Percentiles rank a stretch among this genome's conserved stretches.
These are phyloP conservation scores for Lasius fuliginosus DNA, from an alignment of 2,888 invertebrate genomes.

Conservation along the genomic window DNA sequence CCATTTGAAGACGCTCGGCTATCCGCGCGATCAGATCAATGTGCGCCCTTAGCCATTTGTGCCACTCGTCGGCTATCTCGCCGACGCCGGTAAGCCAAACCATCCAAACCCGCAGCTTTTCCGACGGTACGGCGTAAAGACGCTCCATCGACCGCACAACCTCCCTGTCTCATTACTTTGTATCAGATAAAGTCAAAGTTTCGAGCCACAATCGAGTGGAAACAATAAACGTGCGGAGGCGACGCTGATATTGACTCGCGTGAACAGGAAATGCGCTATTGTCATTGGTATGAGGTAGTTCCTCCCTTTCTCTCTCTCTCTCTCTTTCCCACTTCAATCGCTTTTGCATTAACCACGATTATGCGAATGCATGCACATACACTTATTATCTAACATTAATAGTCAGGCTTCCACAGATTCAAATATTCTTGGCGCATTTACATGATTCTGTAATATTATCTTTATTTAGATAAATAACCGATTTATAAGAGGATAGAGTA, in stretches of 20 bases:
- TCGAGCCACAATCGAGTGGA: not conserved
- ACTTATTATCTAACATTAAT: not conserved
- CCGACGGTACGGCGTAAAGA: conserved; percentile 76
- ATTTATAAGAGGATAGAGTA: not conserved
- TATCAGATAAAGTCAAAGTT: conserved; percentile 44
- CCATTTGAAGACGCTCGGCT: conserved; percentile 66
- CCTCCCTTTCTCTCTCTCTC: not conserved
- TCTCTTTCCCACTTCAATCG: not conserved
- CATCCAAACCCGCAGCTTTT: conserved; percentile 80
- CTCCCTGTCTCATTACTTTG: conserved; percentile 56
- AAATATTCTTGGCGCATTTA: too few relatives aligned
- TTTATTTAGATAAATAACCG: not conserved
- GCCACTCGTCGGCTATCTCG: conserved; percentile 79
- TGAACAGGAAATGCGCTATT: not conserved
- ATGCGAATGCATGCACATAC: not conserved
- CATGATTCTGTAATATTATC: not conserved
- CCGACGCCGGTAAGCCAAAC: conserved; percentile 79
- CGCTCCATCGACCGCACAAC: conserved; percentile 70
- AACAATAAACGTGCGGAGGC: conserved; percentile 35
- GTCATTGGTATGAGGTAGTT: conserved; percentile 2
- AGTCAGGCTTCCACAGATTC: not conserved
- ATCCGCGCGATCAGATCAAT: conserved; percentile 75
- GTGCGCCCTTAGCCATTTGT: conserved; percentile 78
- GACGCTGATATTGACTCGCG: conserved; percentile 11
- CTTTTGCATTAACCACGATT: not conserved